A percentile compares a stretch with the other conserved stretches of the same genome.
These are phyloP conservation scores for Potorous gilbertii DNA, from an alignment of 2,797 vertebrate genomes.

Conservation along the genomic window DNA sequence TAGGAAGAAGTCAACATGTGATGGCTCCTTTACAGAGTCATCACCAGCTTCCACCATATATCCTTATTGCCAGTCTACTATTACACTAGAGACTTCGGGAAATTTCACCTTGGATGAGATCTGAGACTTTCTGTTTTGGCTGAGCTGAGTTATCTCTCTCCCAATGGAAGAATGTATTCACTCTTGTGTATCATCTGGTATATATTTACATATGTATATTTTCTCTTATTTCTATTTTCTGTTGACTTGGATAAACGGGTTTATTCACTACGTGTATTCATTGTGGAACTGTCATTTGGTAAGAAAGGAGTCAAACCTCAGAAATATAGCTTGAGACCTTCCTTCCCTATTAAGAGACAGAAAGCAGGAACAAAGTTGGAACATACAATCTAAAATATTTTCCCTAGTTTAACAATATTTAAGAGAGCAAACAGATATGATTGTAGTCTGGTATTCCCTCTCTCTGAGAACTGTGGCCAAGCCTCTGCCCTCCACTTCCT, in stretches of 20 bases:
- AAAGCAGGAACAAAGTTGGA: background rate
- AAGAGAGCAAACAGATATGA: background rate
- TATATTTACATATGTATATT: background rate
- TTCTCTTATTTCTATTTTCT: background rate
- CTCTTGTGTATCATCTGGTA: background rate
- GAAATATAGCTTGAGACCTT: background rate
- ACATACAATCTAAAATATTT: background rate
- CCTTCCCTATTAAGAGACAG: background rate
- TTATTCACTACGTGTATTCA: background rate
- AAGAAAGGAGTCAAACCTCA: background rate
- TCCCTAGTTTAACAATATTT: background rate
- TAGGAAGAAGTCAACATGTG: background rate
- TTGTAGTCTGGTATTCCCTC: background rate
- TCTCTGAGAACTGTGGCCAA: background rate
- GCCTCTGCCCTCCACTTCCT: background rate
- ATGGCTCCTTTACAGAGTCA: no score
- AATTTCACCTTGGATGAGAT: background rate
- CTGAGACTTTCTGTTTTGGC: background rate
- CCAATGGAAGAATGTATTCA: background rate
- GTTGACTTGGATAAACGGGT: background rate
- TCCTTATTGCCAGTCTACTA: background rate
- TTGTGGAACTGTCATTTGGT: background rate
- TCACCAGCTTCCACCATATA: background rate
- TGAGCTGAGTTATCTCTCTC: background rate
- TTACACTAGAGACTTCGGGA: background rate